Base-by-base conservation (phyloP, 2,888 invertebrate genomes). In the Podotricha telesiphe region DNA sequence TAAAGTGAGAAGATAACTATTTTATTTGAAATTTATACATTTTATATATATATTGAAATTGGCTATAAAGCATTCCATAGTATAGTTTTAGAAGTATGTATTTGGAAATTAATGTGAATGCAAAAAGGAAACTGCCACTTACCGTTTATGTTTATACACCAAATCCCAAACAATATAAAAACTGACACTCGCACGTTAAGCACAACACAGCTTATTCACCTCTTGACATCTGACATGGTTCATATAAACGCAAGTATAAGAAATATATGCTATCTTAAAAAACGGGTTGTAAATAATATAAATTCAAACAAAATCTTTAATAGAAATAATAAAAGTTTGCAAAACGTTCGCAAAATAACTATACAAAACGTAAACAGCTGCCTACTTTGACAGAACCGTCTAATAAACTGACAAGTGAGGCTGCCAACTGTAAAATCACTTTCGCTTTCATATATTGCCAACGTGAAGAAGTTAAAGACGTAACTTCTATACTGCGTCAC, bases 331-430 rank as follows among this genome's bases (percentile, higher is more conserved):
- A 91, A 92, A 91, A 91, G 84, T 87, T 86, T 82, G 87, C 86
- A 88, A 92, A 91, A 90, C 86, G 83, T 89, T 91, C 90, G 90
- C 88, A 91, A 92, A 91, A 89, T 88, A 91, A 86, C 85, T 80
- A 87, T 90, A 91, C 88, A 91, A 93, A 93, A 92, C 89, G 86
- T 91, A 93, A 93, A 92, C 92, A 93, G 87, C 91, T 87, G 88
- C 90, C 90, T 86, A 83, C 90, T 89, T 89, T 93, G 92, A 93
- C 92, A 93, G 89, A 82, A 87, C 84, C 86, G 84, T 86, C 82
- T 82, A 85, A 82, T 85, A 87, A 88, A 91, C 91, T 92, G 88
- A 89, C 88, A 87, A 81, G 79, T 82, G 81, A 78, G 73, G 80
- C 80, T 89, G 83, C 89, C 90, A 90, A 88, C 85, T 81, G 78